Evolutionary conservation across 2,888 invertebrate genomes (phyloP).

Genomic region (Apamea anceps): DNA sequence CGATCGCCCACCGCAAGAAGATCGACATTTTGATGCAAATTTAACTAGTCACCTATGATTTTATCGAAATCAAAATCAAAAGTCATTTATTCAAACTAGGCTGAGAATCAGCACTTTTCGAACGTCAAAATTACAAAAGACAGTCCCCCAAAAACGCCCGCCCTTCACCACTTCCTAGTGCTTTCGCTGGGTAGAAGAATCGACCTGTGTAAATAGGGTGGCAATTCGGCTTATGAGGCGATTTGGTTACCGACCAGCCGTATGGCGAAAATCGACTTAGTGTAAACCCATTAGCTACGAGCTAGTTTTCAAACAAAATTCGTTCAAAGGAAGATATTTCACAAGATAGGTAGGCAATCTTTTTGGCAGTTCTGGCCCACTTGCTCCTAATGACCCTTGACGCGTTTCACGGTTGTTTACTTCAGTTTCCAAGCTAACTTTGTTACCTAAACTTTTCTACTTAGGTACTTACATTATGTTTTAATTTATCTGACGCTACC

Average conservation of each 20-base stretch:
- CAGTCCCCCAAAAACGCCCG: no score
- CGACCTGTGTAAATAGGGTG: neutral
- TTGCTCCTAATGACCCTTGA: constrained; percentile 69
- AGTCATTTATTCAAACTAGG: no score
- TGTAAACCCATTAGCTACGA: neutral
- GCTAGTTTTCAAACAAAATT: constrained; percentile 23
- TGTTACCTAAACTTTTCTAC: constrained; percentile 67
- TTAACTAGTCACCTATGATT: neutral
- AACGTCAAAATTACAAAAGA: no score
- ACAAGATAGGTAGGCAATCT: constrained; percentile 62
- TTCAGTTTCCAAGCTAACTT: constrained; percentile 65
- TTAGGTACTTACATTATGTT: constrained; percentile 58
- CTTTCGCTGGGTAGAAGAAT: no score
- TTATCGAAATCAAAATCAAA: neutral
- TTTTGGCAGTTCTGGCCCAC: constrained; percentile 66
- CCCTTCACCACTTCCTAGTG: no score
- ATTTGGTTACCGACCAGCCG: neutral
- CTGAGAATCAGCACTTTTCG: no score
- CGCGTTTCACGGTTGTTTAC: constrained; percentile 72
- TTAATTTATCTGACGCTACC: constrained; percentile 63
- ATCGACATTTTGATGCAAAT: neutral
- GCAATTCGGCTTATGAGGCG: neutral
- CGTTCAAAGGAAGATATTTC: constrained; percentile 48
- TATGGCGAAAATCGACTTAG: no score
- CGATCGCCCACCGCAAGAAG: neutral